These are phyloP conservation scores for Notoglanidium macrostoma DNA, from an alignment of 2,797 vertebrate species.

Conservation along the genomic window DNA sequence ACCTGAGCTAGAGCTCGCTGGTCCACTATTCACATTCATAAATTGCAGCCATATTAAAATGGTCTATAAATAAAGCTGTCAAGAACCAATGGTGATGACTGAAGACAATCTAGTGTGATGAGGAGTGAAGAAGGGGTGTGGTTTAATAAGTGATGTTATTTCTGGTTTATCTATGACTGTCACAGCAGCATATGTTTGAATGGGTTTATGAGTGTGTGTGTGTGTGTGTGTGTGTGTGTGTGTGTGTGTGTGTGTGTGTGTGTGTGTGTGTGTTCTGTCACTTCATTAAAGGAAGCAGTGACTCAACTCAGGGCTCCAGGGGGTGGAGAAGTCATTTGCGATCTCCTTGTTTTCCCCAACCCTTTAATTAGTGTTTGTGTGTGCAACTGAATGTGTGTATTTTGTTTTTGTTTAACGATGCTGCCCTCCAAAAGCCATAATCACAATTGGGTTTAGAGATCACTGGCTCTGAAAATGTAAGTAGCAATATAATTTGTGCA, in stretches of 20 bases:
- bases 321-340: conserved; percentile 48
- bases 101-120: neutral
- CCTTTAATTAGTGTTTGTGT: conserved; percentile 49
- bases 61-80: conserved; percentile 1
- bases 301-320: conserved; percentile 53
- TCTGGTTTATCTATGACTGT: conserved; percentile 22
- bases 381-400: conserved; percentile 15
- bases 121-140: neutral
- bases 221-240: conserved; percentile 19
- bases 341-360: conserved; percentile 44
- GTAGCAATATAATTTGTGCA: conserved; percentile 23
- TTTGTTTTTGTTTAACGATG: conserved; percentile 41
- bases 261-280: conserved; percentile 37
- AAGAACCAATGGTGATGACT: neutral
- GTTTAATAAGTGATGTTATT: conserved; percentile 21
- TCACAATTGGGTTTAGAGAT: conserved; percentile 41
- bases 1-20: neutral
- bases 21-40: neutral
- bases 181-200: conserved; percentile 6
- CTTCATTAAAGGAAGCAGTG: conserved; percentile 50
- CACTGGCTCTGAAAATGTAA: conserved; percentile 49
- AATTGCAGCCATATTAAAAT: neutral
- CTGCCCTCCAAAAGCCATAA: conserved; percentile 43
- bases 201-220: conserved; percentile 12
- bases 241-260: conserved; percentile 18